Evolutionary conservation across 2,113 vertebrate species (phyloP), one percentile per base, ranked within the genome.

Genomic region (Menura novaehollandiae): DNA sequence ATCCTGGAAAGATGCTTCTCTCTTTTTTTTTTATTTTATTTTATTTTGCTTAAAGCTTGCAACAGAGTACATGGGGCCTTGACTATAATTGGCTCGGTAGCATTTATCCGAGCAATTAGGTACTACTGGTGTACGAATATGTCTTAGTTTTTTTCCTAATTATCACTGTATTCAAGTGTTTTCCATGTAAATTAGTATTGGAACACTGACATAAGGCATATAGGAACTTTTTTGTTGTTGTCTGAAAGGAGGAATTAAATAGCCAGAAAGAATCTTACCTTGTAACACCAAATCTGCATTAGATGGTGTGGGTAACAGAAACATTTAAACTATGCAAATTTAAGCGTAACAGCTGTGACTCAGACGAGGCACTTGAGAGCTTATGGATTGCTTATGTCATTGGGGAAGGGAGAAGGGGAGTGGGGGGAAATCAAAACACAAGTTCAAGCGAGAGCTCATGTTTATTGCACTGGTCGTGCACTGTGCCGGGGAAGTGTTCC

Each of bases 271-370:
- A 74, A 89, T 78, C 18, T 88, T 58, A 43, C 78, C 79, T 94
- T 95, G 68, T 60, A 69, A 67, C 22, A 76, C 94, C 35, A 84
- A 52, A 92, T 85, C 94, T 76, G 74, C 24, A 9, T 75, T 64
- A 26, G 13, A 9, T 68, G 85, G 52, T 95, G 80, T 96, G 59
- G 92, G 91, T 86, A 88, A 96, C 95, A 83, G 73, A 96, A 88
- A 91, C 73, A 81, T 89, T 96, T 94, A 93, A 98, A 97, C 98
- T 98, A 97, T 97, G 97, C 98, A 98, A 97, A 97, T 87, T 89
- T 77, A 84, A 88, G 93, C 95, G 76, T 91, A 92, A 53, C 89
- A 90, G 91, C 84, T 94, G 62, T 93, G 81, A 88, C 91, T 94
- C 90, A 73, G 89, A 91, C 63, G 51, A 95, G 93, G 90, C 94